These are phyloP conservation scores for Hemichromis elongatus DNA, from an alignment of 2,113 vertebrate species.

Conservation along the genomic window DNA sequence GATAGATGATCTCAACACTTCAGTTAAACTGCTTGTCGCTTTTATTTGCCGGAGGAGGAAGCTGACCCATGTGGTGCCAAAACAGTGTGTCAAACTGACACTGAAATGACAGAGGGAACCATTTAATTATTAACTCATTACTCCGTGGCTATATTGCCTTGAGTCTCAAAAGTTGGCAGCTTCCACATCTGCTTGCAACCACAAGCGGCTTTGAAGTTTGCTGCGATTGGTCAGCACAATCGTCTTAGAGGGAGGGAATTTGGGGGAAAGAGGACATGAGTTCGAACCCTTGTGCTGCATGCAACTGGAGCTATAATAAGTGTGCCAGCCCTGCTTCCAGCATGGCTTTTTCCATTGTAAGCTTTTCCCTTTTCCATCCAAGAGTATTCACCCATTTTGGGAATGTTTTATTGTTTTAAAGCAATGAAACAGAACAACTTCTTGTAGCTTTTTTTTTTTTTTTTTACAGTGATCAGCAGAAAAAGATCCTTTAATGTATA, in stretches of 20 bases:
- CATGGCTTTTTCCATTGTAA: background rate
- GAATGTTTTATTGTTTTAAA: background rate
- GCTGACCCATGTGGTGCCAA: background rate
- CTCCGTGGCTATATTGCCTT: slow-evolving; percentile 14
- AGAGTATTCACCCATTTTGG: background rate
- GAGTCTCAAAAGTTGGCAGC: slow-evolving; percentile 16
- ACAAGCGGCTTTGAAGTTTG: slow-evolving; percentile 29
- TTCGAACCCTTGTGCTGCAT: background rate
- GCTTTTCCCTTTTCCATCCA: background rate
- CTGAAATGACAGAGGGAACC: slow-evolving; percentile 31
- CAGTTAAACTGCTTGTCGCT: slow-evolving; percentile 26
- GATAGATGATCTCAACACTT: slow-evolving; percentile 47
- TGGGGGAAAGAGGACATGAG: background rate
- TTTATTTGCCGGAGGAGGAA: background rate
- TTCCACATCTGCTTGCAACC: slow-evolving; percentile 50
- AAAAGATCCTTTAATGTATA: background rate
- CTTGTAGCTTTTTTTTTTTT: background rate
- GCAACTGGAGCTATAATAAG: background rate
- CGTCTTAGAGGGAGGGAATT: slow-evolving; percentile 5
- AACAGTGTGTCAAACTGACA: slow-evolving; percentile 26
- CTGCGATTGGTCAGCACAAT: slow-evolving; percentile 9
- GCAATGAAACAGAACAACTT: background rate
- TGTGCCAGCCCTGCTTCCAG: background rate
- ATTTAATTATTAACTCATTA: slow-evolving; percentile 42
- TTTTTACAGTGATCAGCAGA: background rate